Conservation (phyloP, 2,888 invertebrate species). For the Psylliodes chrysocephalus region DNA sequence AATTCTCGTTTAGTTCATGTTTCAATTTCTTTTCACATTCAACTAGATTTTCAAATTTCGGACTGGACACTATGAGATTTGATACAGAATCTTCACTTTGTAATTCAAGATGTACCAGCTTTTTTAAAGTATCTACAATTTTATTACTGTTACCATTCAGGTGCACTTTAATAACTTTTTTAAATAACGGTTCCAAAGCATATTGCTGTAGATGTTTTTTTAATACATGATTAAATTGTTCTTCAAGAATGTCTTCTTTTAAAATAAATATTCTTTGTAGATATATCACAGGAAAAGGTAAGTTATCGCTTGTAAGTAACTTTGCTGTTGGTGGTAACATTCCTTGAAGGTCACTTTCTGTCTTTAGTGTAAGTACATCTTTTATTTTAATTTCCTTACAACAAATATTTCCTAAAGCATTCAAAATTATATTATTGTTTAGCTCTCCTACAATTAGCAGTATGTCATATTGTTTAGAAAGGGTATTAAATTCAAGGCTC, state of each 20-base stretch:
- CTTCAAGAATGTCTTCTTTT: constrained; percentile 28
- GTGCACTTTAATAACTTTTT: constrained; percentile 27
- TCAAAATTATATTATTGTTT: constrained; percentile 39
- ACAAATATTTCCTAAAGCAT: constrained; percentile 48
- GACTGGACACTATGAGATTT: constrained; percentile 26
- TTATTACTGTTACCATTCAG: constrained; percentile 43
- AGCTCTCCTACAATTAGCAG: constrained; percentile 49
- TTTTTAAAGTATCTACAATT: constrained; percentile 36
- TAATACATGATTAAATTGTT: constrained; percentile 26
- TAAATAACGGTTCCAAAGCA: constrained; percentile 17
- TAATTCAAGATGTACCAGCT: constrained; percentile 6
- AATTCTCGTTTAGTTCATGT: constrained; percentile 19
- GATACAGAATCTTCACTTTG: constrained; percentile 2
- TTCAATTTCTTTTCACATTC: constrained; percentile 26
- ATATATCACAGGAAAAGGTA: constrained; percentile 38
- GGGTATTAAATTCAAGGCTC: constrained; percentile 33
- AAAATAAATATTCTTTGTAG: constrained; percentile 40
- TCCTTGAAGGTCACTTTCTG: constrained; percentile 22
- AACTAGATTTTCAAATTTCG: constrained; percentile 33
- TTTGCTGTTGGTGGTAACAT: constrained; percentile 47
- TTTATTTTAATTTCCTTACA: constrained; percentile 41
- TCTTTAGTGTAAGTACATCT: constrained; percentile 10
- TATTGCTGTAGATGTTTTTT: constrained; percentile 34
- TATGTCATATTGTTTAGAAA: constrained; percentile 52
- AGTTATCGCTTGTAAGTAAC: constrained; percentile 38